A percentile compares a stretch with the other conserved stretches of the same genome.
Conservation (phyloP, 2,797 vertebrate genomes). For the Eospalax fontanierii region DNA sequence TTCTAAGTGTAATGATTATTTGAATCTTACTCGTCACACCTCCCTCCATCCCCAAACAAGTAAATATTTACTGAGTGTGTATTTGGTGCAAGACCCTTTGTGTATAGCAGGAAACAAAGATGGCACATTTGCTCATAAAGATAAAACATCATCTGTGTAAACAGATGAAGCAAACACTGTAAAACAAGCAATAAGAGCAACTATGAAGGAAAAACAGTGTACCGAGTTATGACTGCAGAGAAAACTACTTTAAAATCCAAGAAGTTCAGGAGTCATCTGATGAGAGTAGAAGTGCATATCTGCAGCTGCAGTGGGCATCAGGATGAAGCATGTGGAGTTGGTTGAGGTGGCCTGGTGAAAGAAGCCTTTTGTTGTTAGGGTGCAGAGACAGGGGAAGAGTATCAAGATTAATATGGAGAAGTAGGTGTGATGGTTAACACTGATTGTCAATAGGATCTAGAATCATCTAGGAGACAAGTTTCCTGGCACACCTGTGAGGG, state of each 20-base stretch:
- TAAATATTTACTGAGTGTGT: constrained; percentile 7
- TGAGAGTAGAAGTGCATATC: background rate
- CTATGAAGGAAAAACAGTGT: background rate
- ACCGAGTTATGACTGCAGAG: background rate
- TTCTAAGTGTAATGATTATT: constrained; percentile 39
- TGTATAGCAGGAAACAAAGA: background rate
- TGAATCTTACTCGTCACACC: background rate
- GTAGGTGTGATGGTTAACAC: background rate
- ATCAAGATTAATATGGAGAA: background rate
- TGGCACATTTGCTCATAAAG: constrained; percentile 17
- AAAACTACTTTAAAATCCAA: background rate
- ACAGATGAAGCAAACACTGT: background rate
- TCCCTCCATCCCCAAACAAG: background rate
- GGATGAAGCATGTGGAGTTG: background rate
- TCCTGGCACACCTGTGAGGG: too few species aligned
- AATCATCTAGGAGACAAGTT: background rate
- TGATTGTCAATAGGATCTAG: background rate
- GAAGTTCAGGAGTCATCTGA: background rate
- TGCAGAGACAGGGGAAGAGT: accelerated
- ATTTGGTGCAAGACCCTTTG: background rate
- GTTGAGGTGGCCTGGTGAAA: background rate
- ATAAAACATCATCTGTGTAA: background rate
- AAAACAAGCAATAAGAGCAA: background rate
- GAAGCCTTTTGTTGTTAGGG: accelerated
- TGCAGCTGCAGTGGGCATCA: background rate